Percentiles rank a stretch among this genome's conserved stretches.
Evolutionary conservation across 2,113 vertebrate genomes (phyloP).

Genomic region (Oreochromis niloticus): DNA sequence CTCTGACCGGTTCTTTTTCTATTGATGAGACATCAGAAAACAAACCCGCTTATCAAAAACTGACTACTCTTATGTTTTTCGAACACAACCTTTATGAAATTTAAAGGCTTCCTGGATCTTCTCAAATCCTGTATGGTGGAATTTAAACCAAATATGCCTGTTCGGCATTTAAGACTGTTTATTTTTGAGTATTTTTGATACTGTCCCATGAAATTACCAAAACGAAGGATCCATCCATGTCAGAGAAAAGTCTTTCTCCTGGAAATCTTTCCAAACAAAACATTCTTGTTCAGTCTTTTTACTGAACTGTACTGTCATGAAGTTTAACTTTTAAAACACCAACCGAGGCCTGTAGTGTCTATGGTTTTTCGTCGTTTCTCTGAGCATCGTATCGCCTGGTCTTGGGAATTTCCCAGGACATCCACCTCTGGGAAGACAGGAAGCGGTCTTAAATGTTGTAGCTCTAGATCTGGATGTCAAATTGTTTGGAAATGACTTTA

Average conservation of each 20-base stretch:
- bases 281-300: background rate
- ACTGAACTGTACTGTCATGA: background rate
- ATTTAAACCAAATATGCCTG: background rate
- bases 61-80: background rate
- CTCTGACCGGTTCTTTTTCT: background rate
- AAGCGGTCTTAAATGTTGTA: background rate
- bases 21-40: background rate
- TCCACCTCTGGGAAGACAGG: background rate
- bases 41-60: background rate
- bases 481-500: background rate
- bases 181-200: background rate
- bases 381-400: background rate
- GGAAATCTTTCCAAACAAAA: background rate
- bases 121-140: background rate
- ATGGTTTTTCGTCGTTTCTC: rapidly evolving
- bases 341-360: background rate
- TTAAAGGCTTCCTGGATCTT: background rate
- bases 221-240: background rate
- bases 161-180: background rate
- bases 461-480: background rate
- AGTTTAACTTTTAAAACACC: background rate
- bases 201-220: background rate
- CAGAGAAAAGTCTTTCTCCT: background rate
- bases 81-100: background rate
- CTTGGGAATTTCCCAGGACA: background rate